These are phyloP conservation scores for Cephus cinctus DNA, from an alignment of 1,140 invertebrate genomes.

Conservation along the genomic window DNA sequence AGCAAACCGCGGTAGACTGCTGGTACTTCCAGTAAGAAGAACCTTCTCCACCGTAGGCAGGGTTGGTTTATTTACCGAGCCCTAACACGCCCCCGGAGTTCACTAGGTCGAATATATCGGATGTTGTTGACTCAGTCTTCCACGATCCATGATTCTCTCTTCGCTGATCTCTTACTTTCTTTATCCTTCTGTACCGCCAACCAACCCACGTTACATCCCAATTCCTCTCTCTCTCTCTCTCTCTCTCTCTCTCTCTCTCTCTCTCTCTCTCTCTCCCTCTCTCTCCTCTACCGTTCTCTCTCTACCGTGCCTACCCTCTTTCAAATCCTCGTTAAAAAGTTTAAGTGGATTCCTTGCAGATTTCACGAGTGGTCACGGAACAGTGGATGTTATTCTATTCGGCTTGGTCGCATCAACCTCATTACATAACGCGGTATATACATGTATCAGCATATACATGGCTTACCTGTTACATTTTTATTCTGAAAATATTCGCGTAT, in stretches of 20 bases:
- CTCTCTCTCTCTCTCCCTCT: too few species aligned
- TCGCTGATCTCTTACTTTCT: too few species aligned
- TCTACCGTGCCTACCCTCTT: slow-evolving; percentile 26
- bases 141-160: background rate
- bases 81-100: slow-evolving; percentile 19
- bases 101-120: slow-evolving; percentile 19
- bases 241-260: too few species aligned
- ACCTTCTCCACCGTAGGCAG: slow-evolving; percentile 1
- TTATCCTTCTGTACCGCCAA: too few species aligned
- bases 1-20: slow-evolving; percentile 9
- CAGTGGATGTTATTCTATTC: background rate
- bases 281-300: background rate
- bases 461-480: too few species aligned
- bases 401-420: too few species aligned
- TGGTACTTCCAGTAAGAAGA: slow-evolving; percentile 1
- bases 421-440: too few species aligned
- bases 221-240: too few species aligned
- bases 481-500: too few species aligned
- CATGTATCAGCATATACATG: too few species aligned
- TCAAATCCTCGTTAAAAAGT: slow-evolving; percentile 49
- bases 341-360: slow-evolving; percentile 31
- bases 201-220: too few species aligned
- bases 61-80: slow-evolving; percentile 19
- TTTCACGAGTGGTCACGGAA: slow-evolving; percentile 22
- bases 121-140: slow-evolving; percentile 2